Conservation (phyloP, 2,888 invertebrate species). For the Notodonta dromedarius region DNA sequence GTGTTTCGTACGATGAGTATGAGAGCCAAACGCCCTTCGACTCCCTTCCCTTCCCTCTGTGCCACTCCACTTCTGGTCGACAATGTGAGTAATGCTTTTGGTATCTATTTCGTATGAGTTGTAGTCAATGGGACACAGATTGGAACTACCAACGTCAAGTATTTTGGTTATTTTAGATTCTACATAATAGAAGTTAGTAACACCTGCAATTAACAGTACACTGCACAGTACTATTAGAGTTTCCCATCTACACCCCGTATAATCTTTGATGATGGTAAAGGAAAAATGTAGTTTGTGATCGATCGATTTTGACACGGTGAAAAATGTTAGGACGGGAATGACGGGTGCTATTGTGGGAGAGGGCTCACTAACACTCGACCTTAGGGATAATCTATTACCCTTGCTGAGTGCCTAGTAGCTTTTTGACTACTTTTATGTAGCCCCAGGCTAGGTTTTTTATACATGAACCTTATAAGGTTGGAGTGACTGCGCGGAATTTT, state of each 20-base stretch:
- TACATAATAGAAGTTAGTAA: too few species aligned
- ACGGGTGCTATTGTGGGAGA: constrained; percentile 1
- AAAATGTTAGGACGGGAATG: constrained; percentile 1
- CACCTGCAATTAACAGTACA: too few species aligned
- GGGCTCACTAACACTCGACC: constrained; percentile 7
- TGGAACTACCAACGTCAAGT: too few species aligned
- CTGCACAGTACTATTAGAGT: too few species aligned
- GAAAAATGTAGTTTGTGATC: background rate
- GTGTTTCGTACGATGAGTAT: too few species aligned
- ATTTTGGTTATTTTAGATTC: too few species aligned
- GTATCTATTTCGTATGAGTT: too few species aligned
- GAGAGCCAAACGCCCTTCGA: too few species aligned
- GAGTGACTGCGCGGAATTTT: background rate
- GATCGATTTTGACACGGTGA: constrained; percentile 7
- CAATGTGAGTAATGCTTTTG: too few species aligned
- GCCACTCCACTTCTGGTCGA: too few species aligned
- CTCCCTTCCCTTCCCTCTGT: too few species aligned
- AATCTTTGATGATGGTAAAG: background rate
- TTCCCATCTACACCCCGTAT: background rate
- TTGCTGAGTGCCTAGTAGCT: constrained; percentile 4
- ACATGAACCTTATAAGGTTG: background rate
- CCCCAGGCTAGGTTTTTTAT: background rate
- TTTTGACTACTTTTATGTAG: constrained; percentile 9
- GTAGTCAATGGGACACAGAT: too few species aligned
- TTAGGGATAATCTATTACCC: constrained; percentile 9